These are phyloP conservation scores for Pangasius macronema DNA, from an alignment of 2,797 vertebrate species.

Conservation along the genomic window DNA sequence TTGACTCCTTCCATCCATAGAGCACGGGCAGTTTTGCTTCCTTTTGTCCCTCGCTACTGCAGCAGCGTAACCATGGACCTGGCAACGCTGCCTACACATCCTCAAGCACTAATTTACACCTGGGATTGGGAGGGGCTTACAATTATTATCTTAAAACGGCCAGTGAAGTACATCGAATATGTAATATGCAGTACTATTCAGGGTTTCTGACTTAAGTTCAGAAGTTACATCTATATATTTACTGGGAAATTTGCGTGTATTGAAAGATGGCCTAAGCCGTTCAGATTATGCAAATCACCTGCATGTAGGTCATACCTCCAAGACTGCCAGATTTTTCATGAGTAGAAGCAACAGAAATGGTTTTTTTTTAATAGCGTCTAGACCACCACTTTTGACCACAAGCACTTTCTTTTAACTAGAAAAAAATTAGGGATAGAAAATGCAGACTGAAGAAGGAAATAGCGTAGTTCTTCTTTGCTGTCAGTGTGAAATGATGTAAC, in stretches of 20 bases:
- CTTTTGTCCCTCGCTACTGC: not conserved
- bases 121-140: not conserved
- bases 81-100: not conserved
- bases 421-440: not conserved
- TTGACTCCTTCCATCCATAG: not conserved
- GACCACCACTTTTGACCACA: not conserved
- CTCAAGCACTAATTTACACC: not conserved
- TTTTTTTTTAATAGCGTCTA: not conserved
- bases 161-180: not conserved
- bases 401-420: not conserved
- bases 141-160: not conserved
- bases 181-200: too few species aligned
- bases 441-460: not conserved
- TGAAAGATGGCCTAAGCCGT: not conserved
- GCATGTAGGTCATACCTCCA: not conserved
- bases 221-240: not conserved
- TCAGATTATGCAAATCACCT: not conserved
- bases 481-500: too few species aligned
- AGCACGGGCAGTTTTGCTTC: not conserved
- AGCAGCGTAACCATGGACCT: not conserved
- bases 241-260: not conserved
- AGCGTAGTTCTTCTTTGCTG: not conserved
- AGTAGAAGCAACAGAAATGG: not conserved
- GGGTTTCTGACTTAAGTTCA: not conserved
- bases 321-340: not conserved